Conservation (phyloP, 2,888 invertebrate species). For the Spodoptera picta region DNA sequence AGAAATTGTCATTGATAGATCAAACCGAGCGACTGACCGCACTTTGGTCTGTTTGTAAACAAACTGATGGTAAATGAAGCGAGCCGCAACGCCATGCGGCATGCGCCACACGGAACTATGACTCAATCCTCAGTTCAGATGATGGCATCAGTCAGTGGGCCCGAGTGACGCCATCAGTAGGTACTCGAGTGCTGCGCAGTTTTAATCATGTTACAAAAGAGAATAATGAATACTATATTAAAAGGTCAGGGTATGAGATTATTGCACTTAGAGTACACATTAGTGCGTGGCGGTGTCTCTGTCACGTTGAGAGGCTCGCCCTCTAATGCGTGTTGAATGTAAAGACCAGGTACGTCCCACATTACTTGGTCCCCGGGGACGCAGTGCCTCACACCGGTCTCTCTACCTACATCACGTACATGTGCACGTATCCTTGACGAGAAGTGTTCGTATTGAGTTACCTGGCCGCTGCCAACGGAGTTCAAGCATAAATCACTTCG, state of each 20-base stretch:
- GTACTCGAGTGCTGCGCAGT: slow-evolving; percentile 62
- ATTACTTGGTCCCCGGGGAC: slow-evolving; percentile 74
- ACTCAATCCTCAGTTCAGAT: slow-evolving; percentile 72
- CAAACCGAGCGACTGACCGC: slow-evolving; percentile 21
- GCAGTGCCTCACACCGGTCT: slow-evolving; percentile 25
- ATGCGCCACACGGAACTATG: slow-evolving; percentile 60
- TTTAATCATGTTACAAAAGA: slow-evolving; percentile 44
- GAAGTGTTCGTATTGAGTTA: slow-evolving; percentile 20
- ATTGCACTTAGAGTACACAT: slow-evolving; percentile 61
- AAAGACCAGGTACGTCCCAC: slow-evolving; percentile 75
- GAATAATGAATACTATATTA: slow-evolving; percentile 47
- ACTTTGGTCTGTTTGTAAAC: slow-evolving; percentile 73
- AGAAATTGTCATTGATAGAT: slow-evolving; percentile 31
- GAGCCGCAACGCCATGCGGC: slow-evolving; percentile 29
- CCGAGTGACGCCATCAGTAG: slow-evolving; percentile 58
- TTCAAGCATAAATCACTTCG: slow-evolving; percentile 20
- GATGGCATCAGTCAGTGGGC: slow-evolving; percentile 71
- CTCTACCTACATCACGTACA: slow-evolving; percentile 7
- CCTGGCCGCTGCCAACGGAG: slow-evolving; percentile 5
- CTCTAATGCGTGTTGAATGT: slow-evolving; percentile 80
- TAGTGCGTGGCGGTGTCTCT: slow-evolving; percentile 60
- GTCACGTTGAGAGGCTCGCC: slow-evolving; percentile 65
- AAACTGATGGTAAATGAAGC: slow-evolving; percentile 63
- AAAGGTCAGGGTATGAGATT: slow-evolving; percentile 51
- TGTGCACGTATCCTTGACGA: slow-evolving; percentile 25